Percentiles rank a stretch among this genome's conserved stretches.
Conservation (phyloP, 2,888 invertebrate genomes). For the Drosophila histrio region DNA sequence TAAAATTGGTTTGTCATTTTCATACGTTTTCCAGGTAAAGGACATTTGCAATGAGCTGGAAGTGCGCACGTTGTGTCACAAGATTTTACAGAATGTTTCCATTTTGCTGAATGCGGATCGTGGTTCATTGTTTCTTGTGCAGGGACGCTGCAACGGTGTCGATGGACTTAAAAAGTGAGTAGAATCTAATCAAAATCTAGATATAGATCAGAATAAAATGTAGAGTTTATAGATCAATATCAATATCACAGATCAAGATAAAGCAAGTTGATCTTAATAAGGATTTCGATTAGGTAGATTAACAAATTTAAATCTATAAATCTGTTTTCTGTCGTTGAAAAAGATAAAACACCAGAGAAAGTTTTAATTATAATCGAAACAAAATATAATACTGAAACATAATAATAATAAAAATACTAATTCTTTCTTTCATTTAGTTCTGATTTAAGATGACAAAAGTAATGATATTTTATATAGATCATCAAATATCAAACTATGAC, state of each 20-base stretch:
- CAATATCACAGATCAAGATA: too few relatives aligned
- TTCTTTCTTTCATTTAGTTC: too few relatives aligned
- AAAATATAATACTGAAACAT: too few relatives aligned
- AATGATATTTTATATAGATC: too few relatives aligned
- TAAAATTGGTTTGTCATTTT: neutral
- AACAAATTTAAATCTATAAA: too few relatives aligned
- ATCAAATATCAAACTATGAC: too few relatives aligned
- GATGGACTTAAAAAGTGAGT: constrained; percentile 84
- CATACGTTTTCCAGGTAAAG: constrained; percentile 87
- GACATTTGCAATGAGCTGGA: constrained; percentile 98
- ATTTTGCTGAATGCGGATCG: constrained; percentile 95
- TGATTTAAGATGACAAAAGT: too few relatives aligned
- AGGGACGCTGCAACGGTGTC: constrained; percentile 86
- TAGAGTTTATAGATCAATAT: neutral
- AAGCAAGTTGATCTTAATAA: neutral
- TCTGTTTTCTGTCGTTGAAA: too few relatives aligned
- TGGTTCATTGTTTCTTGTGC: constrained; percentile 96
- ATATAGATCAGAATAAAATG: neutral
- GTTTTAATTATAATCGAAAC: too few relatives aligned
- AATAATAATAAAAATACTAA: too few relatives aligned
- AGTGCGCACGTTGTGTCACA: constrained; percentile 96
- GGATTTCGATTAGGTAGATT: too few relatives aligned
- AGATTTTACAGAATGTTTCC: constrained; percentile 97
- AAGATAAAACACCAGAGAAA: too few relatives aligned
- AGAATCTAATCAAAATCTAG: neutral